Base-by-base conservation (phyloP, 1,140 invertebrate species). In the Plectrocnemia conspersa region DNA sequence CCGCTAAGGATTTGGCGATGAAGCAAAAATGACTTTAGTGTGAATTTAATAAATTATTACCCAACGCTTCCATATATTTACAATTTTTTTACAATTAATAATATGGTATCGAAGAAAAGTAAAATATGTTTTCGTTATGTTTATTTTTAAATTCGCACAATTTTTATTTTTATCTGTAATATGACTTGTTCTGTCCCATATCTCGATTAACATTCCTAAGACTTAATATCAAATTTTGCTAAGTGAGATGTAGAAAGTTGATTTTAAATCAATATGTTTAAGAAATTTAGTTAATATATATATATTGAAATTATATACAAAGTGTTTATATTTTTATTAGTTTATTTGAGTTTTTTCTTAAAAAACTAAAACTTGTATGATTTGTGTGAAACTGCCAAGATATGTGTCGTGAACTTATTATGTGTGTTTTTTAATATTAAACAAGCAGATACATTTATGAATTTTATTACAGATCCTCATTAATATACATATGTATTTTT, bases 11-110 rank as follows among this genome's bases (percentile, higher is more conserved):
- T n/a, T n/a, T n/a, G n/a, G n/a, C n/a, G n/a, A 65, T 46, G 67
- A 72, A 13, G 68, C 73, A 58, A 62, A 63, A 56, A 46, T 46
- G 9, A 44, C 27, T 27, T 60, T 62, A 54, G 35, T 49, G 35
- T 63, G 64, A 54, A 32, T 44, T 21, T 63, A 61, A 48, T 15
- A 40, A 15, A 3, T 40, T 15, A 13, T 40, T 15, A 5, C 36
- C 4, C 16, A 40, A 18, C 10, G 16, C 36, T 18, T 40, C 13
- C 16, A 40, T 18, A 15, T 40, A 15, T 40, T 9, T 40, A 10
- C 36, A 9, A 47, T 23, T 44, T 44, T 7, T 38, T 15, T 29
- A 29, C 6, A n/a, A 29, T 29, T 29, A 29, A 29, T 29, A 29
- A 29, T 6, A 29, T 29, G 27, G 27, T 29, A 29, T 29, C n/a